Conservation (phyloP, 2,797 vertebrate species). For the Micropoecilia bifurca region DNA sequence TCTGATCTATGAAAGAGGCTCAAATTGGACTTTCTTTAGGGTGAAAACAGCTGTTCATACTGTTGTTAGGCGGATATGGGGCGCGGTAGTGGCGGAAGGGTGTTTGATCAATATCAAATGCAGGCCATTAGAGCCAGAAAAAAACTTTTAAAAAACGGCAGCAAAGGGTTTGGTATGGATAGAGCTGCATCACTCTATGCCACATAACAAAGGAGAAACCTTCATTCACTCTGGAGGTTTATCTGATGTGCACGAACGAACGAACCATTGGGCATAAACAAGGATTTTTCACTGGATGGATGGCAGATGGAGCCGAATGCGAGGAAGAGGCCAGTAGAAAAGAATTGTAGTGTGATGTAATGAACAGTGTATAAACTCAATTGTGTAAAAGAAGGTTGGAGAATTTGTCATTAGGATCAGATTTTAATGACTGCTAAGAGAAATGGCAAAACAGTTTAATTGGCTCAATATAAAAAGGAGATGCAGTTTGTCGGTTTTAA, state of each 20-base stretch:
- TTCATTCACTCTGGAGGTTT: not conserved
- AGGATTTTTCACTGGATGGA: not conserved
- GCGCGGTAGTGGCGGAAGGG: no score
- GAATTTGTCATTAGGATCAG: not conserved
- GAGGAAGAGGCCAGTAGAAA: not conserved
- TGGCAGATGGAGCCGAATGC: not conserved
- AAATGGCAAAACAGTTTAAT: slow-evolving; percentile 27
- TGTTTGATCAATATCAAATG: no score
- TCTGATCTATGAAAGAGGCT: no score
- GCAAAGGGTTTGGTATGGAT: not conserved
- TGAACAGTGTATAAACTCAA: not conserved
- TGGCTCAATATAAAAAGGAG: slow-evolving; percentile 41
- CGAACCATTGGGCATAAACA: no score
- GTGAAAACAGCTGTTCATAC: no score
- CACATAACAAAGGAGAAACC: not conserved
- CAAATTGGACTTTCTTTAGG: no score
- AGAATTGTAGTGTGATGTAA: not conserved
- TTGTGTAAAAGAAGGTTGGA: not conserved
- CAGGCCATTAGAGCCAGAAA: no score
- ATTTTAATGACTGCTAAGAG: slow-evolving; percentile 10
- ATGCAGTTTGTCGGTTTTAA: slow-evolving; percentile 54
- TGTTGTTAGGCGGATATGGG: no score
- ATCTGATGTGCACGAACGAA: not conserved
- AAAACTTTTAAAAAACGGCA: not conserved
- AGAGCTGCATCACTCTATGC: not conserved